phyloP scores from a whole-genome alignment of 2,113 vertebrate genomes.

The Oryzias curvinotus region DNA sequence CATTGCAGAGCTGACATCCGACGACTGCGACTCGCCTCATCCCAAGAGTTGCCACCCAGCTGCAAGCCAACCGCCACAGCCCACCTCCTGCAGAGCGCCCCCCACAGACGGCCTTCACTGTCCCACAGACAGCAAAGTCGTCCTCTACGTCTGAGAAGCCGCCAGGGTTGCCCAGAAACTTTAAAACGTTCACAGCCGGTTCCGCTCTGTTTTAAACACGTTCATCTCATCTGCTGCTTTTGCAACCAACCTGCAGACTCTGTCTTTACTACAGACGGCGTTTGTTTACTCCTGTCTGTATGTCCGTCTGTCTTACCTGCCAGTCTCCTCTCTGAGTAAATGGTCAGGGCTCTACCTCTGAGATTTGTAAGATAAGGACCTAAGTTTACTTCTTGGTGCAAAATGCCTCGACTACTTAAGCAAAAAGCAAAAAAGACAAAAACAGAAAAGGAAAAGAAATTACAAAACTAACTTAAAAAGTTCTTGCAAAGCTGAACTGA shows the following conservation, averaged over 20 bases:
- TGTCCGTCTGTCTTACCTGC: conserved; percentile 60
- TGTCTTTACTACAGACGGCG: conserved; percentile 40
- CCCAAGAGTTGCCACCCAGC: conserved; percentile 62
- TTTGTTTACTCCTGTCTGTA: conserved; percentile 31
- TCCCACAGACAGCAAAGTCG: conserved; percentile 72
- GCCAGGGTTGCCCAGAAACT: conserved; percentile 53
- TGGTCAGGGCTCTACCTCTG: conserved; percentile 80
- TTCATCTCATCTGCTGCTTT: conserved; percentile 37
- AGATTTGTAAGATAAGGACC: conserved; percentile 66
- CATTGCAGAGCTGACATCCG: conserved; percentile 93
- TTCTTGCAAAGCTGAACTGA: conserved; percentile 39
- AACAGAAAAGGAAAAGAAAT: conserved; percentile 29
- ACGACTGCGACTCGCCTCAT: conserved; percentile 90
- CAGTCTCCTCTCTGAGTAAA: conserved; percentile 52
- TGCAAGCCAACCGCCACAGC: conserved; percentile 34
- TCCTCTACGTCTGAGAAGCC: conserved; percentile 77
- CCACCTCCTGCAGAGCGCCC: conserved; percentile 68
- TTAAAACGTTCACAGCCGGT: conserved; percentile 1
- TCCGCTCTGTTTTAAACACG: neutral
- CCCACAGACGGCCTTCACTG: conserved; percentile 76
- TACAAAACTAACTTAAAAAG: conserved; percentile 34
- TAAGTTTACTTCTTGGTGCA: conserved; percentile 77
- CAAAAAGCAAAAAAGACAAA: conserved; percentile 55
- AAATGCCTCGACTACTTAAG: conserved; percentile 78
- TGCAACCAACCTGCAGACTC: conserved; percentile 36